These are phyloP conservation scores for Malurus elegans DNA, from an alignment of 2,113 vertebrate genomes.

Conservation along the genomic window DNA sequence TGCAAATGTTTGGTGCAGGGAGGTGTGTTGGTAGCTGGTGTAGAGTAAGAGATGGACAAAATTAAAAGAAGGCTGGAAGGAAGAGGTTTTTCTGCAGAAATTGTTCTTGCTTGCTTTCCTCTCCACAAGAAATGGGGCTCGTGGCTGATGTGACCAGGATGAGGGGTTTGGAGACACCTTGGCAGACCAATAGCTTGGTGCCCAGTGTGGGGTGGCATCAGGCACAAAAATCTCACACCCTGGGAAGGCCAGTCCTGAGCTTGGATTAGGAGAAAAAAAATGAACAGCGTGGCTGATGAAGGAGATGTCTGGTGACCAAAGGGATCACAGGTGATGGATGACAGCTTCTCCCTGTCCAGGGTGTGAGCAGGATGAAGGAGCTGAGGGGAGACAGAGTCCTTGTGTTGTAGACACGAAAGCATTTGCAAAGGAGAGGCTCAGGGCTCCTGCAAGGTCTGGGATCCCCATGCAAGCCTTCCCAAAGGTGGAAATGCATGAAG, in stretches of 20 bases:
- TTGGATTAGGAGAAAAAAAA: background rate
- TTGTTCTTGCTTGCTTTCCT: background rate
- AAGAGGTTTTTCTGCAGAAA: background rate
- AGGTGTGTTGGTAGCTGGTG: background rate
- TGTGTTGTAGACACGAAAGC: background rate
- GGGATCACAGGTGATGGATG: background rate
- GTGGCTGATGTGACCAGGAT: background rate
- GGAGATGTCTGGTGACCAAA: background rate
- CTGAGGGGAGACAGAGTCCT: background rate
- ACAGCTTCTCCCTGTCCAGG: background rate
- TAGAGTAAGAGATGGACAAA: background rate
- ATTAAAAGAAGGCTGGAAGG: background rate
- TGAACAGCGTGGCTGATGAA: background rate
- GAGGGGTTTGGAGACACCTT: background rate
- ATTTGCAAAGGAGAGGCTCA: background rate
- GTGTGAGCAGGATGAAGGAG: background rate
- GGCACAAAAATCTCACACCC: background rate
- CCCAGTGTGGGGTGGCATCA: fast-evolving
- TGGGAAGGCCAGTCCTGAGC: background rate
- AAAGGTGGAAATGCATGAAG: fast-evolving
- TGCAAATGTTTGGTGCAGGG: background rate
- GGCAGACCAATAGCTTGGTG: background rate
- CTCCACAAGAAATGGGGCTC: background rate
- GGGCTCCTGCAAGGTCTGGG: background rate
- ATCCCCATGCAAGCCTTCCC: background rate